Percentiles rank a stretch among this genome's conserved stretches.
Conservation (phyloP, 2,888 invertebrate species). For the Sarcophaga variegata region DNA sequence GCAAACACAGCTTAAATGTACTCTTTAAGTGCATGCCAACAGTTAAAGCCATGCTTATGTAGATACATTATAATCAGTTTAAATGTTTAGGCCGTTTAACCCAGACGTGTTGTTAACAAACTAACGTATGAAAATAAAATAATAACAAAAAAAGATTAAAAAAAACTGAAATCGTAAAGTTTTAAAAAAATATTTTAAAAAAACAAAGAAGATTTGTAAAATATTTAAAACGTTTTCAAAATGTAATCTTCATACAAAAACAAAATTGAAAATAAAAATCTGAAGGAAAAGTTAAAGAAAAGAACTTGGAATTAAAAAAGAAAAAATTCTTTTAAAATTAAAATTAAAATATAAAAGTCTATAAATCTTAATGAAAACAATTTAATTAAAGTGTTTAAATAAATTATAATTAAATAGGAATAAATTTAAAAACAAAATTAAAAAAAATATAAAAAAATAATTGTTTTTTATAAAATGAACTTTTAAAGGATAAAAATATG, state of each 20-base stretch:
- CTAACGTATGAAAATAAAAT: conserved; percentile 22
- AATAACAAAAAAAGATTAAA: not conserved
- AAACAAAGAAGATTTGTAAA: not conserved
- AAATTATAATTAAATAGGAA: not conserved
- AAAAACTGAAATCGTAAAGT: not conserved
- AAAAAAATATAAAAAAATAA: too few species aligned
- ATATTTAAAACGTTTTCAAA: too few species aligned
- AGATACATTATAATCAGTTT: conserved; percentile 60
- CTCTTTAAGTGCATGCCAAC: not conserved
- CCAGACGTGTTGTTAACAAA: conserved; percentile 52
- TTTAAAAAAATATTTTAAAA: not conserved
- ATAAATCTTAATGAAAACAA: not conserved
- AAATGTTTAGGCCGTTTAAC: conserved; percentile 57
- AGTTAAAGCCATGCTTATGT: conserved; percentile 37
- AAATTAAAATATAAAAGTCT: not conserved
- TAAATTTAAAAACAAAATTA: too few species aligned
- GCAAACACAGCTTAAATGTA: conserved; percentile 55
- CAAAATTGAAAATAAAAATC: not conserved
- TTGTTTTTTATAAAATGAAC: too few species aligned
- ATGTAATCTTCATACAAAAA: not conserved
- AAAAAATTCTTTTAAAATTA: not conserved
- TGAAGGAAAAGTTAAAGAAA: not conserved
- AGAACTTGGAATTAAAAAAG: not conserved
- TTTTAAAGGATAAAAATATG: too few species aligned
- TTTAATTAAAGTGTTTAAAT: not conserved